phyloP scores from a whole-genome alignment of 2,113 vertebrate genomes.

The Pleuronectes platessa region DNA sequence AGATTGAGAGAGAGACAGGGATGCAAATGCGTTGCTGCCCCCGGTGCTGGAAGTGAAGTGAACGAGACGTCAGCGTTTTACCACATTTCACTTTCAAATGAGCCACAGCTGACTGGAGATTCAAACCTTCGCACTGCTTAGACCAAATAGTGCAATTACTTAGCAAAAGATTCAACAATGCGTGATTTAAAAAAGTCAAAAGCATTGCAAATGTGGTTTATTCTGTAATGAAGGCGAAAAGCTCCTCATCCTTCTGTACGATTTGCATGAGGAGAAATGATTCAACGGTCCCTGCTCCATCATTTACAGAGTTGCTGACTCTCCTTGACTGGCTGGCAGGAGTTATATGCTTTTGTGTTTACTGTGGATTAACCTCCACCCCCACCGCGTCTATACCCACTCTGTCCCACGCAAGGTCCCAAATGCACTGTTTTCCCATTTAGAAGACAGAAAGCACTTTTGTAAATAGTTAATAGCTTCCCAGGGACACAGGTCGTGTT shows the following conservation, averaged over 20 bases:
- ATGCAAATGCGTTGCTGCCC: slow-evolving; percentile 66
- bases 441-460: slow-evolving; percentile 45
- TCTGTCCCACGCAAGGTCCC: slow-evolving; percentile 46
- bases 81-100: slow-evolving; percentile 74
- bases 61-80: slow-evolving; percentile 73
- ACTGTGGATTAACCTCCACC: slow-evolving; percentile 40
- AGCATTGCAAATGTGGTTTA: slow-evolving; percentile 26
- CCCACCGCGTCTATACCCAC: slow-evolving; percentile 31
- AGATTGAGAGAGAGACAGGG: slow-evolving; percentile 66
- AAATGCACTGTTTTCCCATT: slow-evolving; percentile 60
- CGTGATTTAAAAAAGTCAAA: slow-evolving; percentile 31
- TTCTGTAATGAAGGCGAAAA: slow-evolving; percentile 30
- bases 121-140: slow-evolving; percentile 34
- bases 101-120: slow-evolving; percentile 59
- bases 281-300: slow-evolving; percentile 27
- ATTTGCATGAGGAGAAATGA: slow-evolving; percentile 31
- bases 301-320: slow-evolving; percentile 50
- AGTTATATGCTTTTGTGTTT: slow-evolving; percentile 42
- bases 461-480: slow-evolving; percentile 61
- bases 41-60: slow-evolving; percentile 62
- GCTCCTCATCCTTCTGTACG: slow-evolving; percentile 8
- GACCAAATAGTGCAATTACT: slow-evolving; percentile 53
- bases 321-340: slow-evolving; percentile 24
- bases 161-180: slow-evolving; percentile 47
- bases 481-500: not conserved